A percentile compares a stretch with the other conserved stretches of the same genome.
Evolutionary conservation across 2,113 vertebrate genomes (phyloP).

Genomic region (Uria aalge): DNA sequence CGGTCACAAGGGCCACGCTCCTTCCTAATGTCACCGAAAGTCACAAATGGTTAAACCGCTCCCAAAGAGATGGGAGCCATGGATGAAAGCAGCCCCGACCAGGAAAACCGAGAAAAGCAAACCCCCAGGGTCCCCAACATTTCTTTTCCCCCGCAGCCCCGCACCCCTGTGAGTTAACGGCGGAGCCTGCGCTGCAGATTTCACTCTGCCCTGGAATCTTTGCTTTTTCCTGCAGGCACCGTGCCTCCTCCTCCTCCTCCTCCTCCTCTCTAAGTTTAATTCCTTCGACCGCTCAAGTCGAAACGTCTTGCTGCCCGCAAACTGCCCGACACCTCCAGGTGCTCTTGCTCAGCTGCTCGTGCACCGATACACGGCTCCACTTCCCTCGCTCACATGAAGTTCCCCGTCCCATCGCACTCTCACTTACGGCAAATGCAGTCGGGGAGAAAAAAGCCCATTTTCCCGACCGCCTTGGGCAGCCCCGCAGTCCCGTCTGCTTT

Average conservation of each 20-base stretch:
- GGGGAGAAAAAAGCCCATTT: neutral
- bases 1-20: neutral
- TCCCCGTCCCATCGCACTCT: neutral
- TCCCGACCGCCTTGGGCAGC: accelerated
- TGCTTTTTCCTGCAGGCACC: neutral
- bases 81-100: neutral
- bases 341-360: neutral
- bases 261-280: neutral
- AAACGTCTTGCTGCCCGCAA: neutral
- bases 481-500: neutral
- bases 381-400: neutral
- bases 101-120: neutral
- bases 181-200: neutral
- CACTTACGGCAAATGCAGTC: accelerated
- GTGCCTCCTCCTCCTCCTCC: neutral
- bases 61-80: neutral
- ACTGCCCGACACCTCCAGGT: neutral
- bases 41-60: neutral
- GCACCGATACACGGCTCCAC: accelerated
- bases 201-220: neutral
- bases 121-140: neutral
- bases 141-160: accelerated
- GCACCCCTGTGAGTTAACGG: accelerated
- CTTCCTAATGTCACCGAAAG: neutral
- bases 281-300: neutral